Base-by-base conservation (phyloP, 2,888 invertebrate genomes). In the Poecilus cupreus region DNA sequence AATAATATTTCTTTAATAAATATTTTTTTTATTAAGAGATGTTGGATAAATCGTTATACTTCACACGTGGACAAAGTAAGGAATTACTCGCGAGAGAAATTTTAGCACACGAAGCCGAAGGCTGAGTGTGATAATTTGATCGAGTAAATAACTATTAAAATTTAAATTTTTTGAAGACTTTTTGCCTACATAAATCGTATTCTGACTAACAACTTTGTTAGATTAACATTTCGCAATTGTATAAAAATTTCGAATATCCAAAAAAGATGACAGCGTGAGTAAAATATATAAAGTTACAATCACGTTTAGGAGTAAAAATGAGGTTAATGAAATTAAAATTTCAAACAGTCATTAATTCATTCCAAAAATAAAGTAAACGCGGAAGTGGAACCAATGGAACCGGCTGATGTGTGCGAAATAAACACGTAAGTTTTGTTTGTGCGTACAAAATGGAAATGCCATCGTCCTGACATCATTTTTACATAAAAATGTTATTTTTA, bases 401-500 rank as follows among this genome's bases (percentile, higher is more conserved):
- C 6, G 37, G 32, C 64, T 68, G 18, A 37, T 68, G 18, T 32
- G 11, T 18, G 64, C 64, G 64, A 37, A 68, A 37, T 68, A 37
- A 57, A 68, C 32, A 68, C 37, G 64, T 68, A 20, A 54, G 54
- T 54, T 32, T 54, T 54, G 54, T 54, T 54, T 54, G 54, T 10
- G 60, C n/a, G 60, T 24, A 26, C 24, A 60, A 60, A 60, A 60
- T 60, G 60, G 26, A 60, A 60, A 60, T 60, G 22, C 26, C 60
- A 60, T 26, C 24, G 26, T 24, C 26, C 60, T 60, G 60, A 60
- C 60, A 60, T 60, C 60, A 60, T 24, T 26, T 60, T 60, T 60
- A 60, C 60, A 60, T 60, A 60, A 60, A 54, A 60, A 60, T 60
- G 60, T 60, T 60, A 60, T 60, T 60, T 60, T 60, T 60, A 60